Base-by-base conservation (phyloP, 2,888 invertebrate genomes). In the Drosophila rubida region DNA sequence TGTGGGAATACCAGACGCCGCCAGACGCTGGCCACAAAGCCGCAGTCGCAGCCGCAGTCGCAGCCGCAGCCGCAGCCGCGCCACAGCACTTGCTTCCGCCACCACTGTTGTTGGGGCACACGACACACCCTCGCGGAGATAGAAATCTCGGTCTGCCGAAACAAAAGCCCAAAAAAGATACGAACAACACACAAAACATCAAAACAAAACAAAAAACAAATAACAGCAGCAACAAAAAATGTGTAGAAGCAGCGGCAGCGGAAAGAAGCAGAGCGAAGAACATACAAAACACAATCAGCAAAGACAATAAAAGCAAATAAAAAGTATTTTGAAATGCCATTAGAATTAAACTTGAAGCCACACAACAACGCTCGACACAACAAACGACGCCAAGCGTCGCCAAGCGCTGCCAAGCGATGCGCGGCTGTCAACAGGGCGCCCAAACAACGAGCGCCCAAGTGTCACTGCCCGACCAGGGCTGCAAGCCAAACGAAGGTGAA, bases 281-380 rank as follows among this genome's bases (percentile, higher is more conserved):
- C 48, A 57, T 54, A 41, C 60, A 45, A 44, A 57, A 37, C 25
- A 61, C 58, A 62, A 62, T 70, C 70, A 77, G 51, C 61, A 77
- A 75, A 81, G 71, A 71, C 80, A 81, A 82, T 78, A 64, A 80
- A 77, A 87, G 46, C 69, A 80, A 83, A 83, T 86, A 80, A 80
- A 66, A 81, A 72, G 72, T 84, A 69, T 70, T 74, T 72, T 35
- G 49, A 82, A 80, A 86, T 80, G 77, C 35, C 70, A 70, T 85
- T 85, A 75, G 64, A 85, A 78, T 80, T 78, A 71, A 71, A 72
- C 66, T 65, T 60, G 66, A 66, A 75, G 14, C 45, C 22, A 50
- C 14, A 41, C 19, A 19, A 41, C 19, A 19, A 41, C 41, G 22
- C 22, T 2, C 27, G 30, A 25, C 25, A 6, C 25, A 23, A 23